A percentile compares a stretch with the other conserved stretches of the same genome.
These are phyloP conservation scores for Actinemys pallida DNA, from an alignment of 2,113 vertebrate species.

Conservation along the genomic window DNA sequence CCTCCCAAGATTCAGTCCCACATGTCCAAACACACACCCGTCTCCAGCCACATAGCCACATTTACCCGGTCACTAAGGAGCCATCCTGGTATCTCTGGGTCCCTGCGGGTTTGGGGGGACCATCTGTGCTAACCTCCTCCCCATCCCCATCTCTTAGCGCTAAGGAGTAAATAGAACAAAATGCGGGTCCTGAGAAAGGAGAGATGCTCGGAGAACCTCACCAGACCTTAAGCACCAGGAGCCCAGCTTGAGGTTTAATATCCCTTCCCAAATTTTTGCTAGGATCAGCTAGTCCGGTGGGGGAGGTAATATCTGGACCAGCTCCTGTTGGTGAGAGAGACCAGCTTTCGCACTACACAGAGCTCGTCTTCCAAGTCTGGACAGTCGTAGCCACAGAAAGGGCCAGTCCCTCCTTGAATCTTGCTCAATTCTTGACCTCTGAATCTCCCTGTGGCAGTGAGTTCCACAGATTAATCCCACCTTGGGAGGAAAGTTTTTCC, in stretches of 20 bases:
- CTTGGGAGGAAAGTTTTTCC: too few relatives aligned
- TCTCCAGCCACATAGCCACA: neutral
- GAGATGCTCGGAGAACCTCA: neutral
- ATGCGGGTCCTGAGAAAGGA: neutral
- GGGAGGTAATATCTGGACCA: neutral
- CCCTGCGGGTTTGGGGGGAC: neutral
- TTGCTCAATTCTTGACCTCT: neutral
- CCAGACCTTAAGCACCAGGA: neutral
- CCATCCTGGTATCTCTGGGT: neutral
- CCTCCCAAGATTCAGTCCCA: neutral
- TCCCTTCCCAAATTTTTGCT: neutral
- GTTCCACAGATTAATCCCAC: neutral
- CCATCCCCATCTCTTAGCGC: neutral
- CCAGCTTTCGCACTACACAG: neutral
- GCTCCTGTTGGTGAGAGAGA: neutral
- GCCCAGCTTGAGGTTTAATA: neutral
- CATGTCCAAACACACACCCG: neutral
- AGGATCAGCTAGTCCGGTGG: neutral
- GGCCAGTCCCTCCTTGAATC: neutral
- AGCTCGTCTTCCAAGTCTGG: neutral
- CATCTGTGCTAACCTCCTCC: neutral
- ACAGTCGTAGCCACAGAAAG: neutral
- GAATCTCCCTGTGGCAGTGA: neutral
- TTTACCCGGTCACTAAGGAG: neutral
- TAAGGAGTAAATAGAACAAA: neutral